Percentiles rank a stretch among this genome's conserved stretches.
Evolutionary conservation across 2,113 vertebrate genomes (phyloP).

Genomic region (Tupaia tana): DNA sequence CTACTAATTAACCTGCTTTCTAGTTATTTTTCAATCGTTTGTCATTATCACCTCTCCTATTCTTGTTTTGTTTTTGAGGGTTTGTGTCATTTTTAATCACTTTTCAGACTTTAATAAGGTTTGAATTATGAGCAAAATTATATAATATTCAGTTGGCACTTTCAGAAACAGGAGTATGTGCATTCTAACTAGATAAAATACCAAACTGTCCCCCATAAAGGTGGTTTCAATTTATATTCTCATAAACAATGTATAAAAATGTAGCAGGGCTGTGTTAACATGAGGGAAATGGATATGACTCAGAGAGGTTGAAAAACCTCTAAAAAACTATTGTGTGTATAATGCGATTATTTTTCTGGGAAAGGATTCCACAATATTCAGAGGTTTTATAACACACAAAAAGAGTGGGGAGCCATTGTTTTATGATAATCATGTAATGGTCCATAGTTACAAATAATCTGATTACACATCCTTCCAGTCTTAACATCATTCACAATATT

Average conservation of each 20-base stretch:
- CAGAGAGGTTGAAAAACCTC: slow-evolving; percentile 21
- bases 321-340: slow-evolving; percentile 9
- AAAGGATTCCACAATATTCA: slow-evolving; percentile 52
- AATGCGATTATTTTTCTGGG: slow-evolving; percentile 55
- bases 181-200: slow-evolving; percentile 44
- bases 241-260: slow-evolving; percentile 38
- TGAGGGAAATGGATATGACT: slow-evolving; percentile 40
- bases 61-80: not conserved
- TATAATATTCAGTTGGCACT: not conserved
- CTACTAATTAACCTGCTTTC: not conserved
- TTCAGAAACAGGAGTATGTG: not conserved
- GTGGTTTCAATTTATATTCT: slow-evolving; percentile 10
- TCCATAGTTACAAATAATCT: slow-evolving; percentile 57
- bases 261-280: slow-evolving; percentile 46
- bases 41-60: not conserved
- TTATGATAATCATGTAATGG: slow-evolving; percentile 58
- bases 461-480: slow-evolving; percentile 54
- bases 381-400: not conserved
- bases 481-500: slow-evolving; percentile 56
- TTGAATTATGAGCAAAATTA: not conserved
- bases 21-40: not conserved
- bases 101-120: not conserved
- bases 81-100: not conserved
- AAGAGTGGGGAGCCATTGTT: slow-evolving; percentile 41
- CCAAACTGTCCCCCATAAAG: slow-evolving; percentile 29